Evolutionary conservation across 2,888 invertebrate species (phyloP), one percentile per base, ranked within the genome.

Genomic region (Agrotis ipsilon): DNA sequence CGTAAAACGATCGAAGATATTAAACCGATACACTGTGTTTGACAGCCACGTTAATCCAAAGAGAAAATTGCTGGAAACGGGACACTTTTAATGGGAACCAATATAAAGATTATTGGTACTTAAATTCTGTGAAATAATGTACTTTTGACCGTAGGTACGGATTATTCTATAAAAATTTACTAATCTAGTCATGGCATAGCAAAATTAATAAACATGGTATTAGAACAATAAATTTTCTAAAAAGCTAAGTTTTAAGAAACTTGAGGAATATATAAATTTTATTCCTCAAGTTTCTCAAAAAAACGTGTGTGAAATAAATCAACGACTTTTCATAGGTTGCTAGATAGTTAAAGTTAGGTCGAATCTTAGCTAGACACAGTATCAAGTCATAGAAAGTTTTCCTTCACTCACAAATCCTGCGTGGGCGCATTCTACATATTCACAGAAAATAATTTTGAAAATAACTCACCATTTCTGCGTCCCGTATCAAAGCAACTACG

Each of bases 401-500:
- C 48, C 51, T 48, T 43, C 57, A 61, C 24, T 57, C 16, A 45
- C 21, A 55, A 75, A 76, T 16, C 55, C 14, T 13, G 51, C 77
- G 73, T 76, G 55, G 77, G 77, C 60, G 60, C 19, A 46, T 58
- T 75, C 46, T 32, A 60, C 39, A 39, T 60, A 57, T 39, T n/a
- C 57, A 60, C 59, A 76, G n/a, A 76, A 68, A 60, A 57, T 3
- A 57, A 51, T 32, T 27, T 58, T n/a, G 39, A 54, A 76, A 60
- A 49, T n/a, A 68, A 69, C 73, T 69, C 60, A 74, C 77, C 60
- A 74, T 81, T 68, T 64, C 27, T 70, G 43, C 24, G 43, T 52
- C 54, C 52, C 66, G 67, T 65, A 52, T 49, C 81, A 68, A 49
- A 46, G 18, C 46, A 67, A 52, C 19, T 51, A 43, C 48, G 49